Evolutionary conservation across 2,888 invertebrate genomes (phyloP), one percentile per base, ranked within the genome.

Genomic region (Pycnomerus fuliginosus): DNA sequence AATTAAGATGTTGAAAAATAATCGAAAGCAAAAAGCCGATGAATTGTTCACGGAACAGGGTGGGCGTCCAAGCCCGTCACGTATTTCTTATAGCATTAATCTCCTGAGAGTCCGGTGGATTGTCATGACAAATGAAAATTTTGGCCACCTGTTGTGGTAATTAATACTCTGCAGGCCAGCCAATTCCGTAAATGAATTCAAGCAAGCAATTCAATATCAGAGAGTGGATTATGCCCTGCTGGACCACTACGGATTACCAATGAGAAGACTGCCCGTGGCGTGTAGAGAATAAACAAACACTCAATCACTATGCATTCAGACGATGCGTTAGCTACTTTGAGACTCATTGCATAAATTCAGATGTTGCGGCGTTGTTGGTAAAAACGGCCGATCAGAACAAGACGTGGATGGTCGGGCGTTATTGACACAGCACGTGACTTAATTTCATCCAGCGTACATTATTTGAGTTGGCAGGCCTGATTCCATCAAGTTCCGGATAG

Each of bases 101-200:
- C 23, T 45, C 33, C 28, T 16, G 23, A 33, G 24, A 24, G 34
- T 41, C 25, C 3, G 25, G 36, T 34, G 22, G 41, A 40, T 40
- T 40, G 35, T 30, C 30, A 36, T 42, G 42, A 42, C 42, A 33
- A 42, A 46, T 46, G 46, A 38, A 46, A 44, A 53, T 56, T 52
- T 55, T 53, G 40, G 47, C 54, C 56, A 56, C 57, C 56, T 58
- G 57, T 59, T 57, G 53, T 50, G 45, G 51, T 52, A 59, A 59
- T 59, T 57, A 59, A 56, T 55, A 53, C 52, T 43, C 48, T 47
- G 44, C 50, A 38, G 51, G 53, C 46, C 51, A 52, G 50, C 55
- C 60, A 56, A 58, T 60, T 61, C 11, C 53, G 44, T 47, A 56
- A 61, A 59, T 58, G 55, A 55, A 56, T 56, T 55, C 54, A 49